These are phyloP conservation scores for Leptopilina syphax DNA, from an alignment of 2,888 invertebrate genomes.

Conservation along the genomic window DNA sequence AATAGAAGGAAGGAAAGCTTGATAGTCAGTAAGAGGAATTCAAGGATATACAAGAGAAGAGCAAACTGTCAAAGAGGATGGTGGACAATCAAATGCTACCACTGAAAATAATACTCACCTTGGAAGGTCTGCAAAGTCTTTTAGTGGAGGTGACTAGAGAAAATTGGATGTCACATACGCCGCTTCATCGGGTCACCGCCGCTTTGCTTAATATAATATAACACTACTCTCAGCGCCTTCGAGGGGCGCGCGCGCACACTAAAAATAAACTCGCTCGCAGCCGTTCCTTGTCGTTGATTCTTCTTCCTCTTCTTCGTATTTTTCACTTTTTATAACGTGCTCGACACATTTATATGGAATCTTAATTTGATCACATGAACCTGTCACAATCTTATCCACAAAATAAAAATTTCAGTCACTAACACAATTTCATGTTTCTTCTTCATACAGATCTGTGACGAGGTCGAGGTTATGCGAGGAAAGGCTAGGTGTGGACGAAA, in stretches of 20 bases:
- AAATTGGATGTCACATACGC: conserved; percentile 69
- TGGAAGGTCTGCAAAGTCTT: conserved; percentile 62
- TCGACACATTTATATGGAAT: conserved; percentile 69
- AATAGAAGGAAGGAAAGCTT: conserved; percentile 9
- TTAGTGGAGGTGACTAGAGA: conserved; percentile 50
- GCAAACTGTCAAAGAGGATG: neutral
- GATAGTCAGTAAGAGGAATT: conserved; percentile 13
- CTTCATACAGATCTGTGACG: neutral
- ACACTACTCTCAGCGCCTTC: conserved; percentile 49
- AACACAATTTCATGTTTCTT: conserved; percentile 10
- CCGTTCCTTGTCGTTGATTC: conserved; percentile 57
- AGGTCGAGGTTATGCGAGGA: conserved; percentile 17
- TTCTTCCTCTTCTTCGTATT: conserved; percentile 53
- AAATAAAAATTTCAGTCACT: conserved; percentile 6
- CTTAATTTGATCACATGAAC: conserved; percentile 39
- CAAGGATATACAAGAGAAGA: neutral
- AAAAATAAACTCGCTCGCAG: conserved; percentile 51
- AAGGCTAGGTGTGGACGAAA: conserved; percentile 22
- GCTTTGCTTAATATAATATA: conserved; percentile 51
- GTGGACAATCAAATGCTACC: conserved; percentile 23
- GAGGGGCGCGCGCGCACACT: conserved; percentile 48
- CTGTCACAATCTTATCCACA: conserved; percentile 24
- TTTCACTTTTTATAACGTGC: conserved; percentile 70
- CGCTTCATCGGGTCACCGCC: conserved; percentile 67
- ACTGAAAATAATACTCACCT: conserved; percentile 60